Base-by-base conservation (phyloP, 2,888 invertebrate species). In the Altica lythri region DNA sequence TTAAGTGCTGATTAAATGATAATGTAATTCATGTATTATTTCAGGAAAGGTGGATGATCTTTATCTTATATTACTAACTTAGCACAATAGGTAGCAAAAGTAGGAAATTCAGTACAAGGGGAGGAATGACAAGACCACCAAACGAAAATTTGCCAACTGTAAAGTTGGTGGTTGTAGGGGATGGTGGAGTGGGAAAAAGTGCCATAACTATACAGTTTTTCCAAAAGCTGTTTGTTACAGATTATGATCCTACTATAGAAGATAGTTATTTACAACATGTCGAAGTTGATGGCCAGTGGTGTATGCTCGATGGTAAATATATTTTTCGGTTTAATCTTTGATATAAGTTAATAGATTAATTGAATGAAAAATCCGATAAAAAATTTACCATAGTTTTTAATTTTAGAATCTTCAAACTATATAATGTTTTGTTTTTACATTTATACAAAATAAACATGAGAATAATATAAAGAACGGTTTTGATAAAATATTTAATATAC, bases 171-270 rank as follows among this genome's bases (percentile, higher is more conserved):
- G 95, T 95, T 59, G 93, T 95, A 13, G 95, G 95, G 3, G 94
- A 94, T 77, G 95, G 95, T 60, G 95, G 95, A 62, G 95, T 95
- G 50, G 95, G 95, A 60, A 95, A 95, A 80, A 92, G 92, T 68
- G 93, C 94, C n/a, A 85, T 95, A 68, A 95, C 95, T n/a, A 95
- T 94, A 73, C 92, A 95, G 79, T 92, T 93, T 79, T 95, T 95
- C 77, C 95, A 95, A 78, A 93, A 93, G 76, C 81, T 94, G 70
- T 95, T 95, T 75, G 92, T 95, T 58, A 92, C 92, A 0, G 95
- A 95, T 76, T 95, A 95, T 71, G 95, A 95, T 78, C 95, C 95
- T 4, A 95, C 95, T 12, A 95, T 95, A 59, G 95, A 95, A 78
- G 95, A 95, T 75, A 93, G 93, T 51, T 95, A 95, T 77, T 89